phyloP scores from a whole-genome alignment of 2,797 vertebrate species.

The Hippocampus kuda region DNA sequence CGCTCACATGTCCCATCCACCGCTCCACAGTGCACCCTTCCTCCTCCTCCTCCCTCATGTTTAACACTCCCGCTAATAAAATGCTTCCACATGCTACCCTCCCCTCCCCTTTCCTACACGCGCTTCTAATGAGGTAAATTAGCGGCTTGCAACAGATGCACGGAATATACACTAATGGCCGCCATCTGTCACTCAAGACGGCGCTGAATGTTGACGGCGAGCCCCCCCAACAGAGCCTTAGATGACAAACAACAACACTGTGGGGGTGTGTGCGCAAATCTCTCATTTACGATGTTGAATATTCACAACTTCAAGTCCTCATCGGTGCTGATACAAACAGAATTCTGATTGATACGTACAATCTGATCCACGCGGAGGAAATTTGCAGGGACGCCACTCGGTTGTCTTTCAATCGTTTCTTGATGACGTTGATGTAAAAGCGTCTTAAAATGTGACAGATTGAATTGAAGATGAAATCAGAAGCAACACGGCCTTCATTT shows the following conservation, averaged over 20 bases:
- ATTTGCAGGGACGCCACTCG: not conserved
- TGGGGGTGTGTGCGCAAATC: not conserved
- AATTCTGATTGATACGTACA: not conserved
- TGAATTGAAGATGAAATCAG: not conserved
- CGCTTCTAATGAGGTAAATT: conserved; percentile 74
- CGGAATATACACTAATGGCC: conserved; percentile 67
- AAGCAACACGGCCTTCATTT: not conserved
- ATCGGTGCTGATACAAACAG: not conserved
- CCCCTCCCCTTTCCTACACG: conserved; percentile 35
- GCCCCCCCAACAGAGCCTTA: not conserved
- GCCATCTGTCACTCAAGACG: conserved; percentile 66
- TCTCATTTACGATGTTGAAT: not conserved
- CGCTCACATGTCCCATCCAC: not conserved
- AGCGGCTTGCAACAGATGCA: conserved; percentile 71
- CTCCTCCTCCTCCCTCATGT: conserved; percentile 41
- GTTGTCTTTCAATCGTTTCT: not conserved
- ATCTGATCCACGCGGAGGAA: not conserved
- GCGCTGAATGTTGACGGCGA: not conserved
- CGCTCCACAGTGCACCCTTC: not conserved
- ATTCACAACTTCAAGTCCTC: not conserved
- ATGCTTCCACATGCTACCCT: conserved; percentile 48
- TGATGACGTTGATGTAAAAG: not conserved
- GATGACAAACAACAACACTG: not conserved
- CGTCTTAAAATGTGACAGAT: not conserved
- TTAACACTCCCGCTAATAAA: conserved; percentile 61